Base-by-base conservation (phyloP, 2,888 invertebrate species). In the Eupithecia pulchellata region DNA sequence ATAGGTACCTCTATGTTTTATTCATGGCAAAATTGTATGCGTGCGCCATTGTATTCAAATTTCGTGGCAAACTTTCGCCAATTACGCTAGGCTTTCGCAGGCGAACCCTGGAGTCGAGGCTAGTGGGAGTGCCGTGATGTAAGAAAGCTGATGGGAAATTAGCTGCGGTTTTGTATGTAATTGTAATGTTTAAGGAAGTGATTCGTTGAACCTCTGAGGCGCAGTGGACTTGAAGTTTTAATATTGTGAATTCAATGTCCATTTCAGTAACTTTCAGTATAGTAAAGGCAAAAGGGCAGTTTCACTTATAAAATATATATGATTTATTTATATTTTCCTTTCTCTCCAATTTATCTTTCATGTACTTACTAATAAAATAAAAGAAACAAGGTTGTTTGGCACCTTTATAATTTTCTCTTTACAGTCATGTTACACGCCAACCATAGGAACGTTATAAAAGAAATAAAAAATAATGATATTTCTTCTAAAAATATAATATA, bases 21-120 rank as follows among this genome's bases (percentile, higher is more conserved):
- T 93, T 92, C 93, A 93, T 89, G 71, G 81, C 82, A 78, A 83
- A 84, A 80, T 78, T 80, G 84, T 86, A 86, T 83, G 84, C 86
- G 81, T 82, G 80, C 75, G 73, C 85, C 88, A 94, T 94, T 94
- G 93, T 94, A 94, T 94, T 93, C 91, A 93, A 93, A 94, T 93
- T 83, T 84, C 69, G 72, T 72, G 32, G 71, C 66, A 78, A 81
- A 91, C 93, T 94, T 93, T 93, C 93, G 92, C 93, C 92, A 90
- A 92, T 91, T 88, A 88, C 83, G 80, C 76, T 77, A 79, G 82
- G 86, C 91, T 91, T 89, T 89, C 88, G 83, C 89, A 81, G 81
- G 81, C 82, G 78, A 83, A 87, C 75, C 82, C 89, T 80, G 86
- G 86, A 81, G 81, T 77, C 74, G 64, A 62, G 39, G 73, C 80